Base-by-base conservation (phyloP, 2,888 invertebrate species). In the Augiades crinisus region DNA sequence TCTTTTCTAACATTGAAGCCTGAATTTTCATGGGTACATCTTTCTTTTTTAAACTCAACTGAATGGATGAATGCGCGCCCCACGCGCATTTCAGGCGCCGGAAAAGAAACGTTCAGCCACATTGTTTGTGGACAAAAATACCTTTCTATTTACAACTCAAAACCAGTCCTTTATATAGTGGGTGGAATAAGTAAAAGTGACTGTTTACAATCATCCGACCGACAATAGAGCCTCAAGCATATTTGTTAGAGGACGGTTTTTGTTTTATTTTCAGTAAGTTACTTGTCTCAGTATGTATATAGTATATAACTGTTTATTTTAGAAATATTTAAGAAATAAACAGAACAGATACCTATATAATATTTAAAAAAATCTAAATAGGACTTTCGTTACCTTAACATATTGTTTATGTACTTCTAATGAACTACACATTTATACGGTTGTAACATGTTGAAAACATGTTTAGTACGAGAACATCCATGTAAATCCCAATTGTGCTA, bases 121-220 rank as follows among this genome's bases (percentile, higher is more conserved):
- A 36, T 43, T 41, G 50, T 43, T 50, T 43, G 43, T 36, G 27
- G 49, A 41, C 50, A 30, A 43, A 34, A 50, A 44, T 36, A 50
- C 30, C 24, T 13, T 50, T 43, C 50, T 50, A 37, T 43, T 50
- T 22, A 36, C 21, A 14, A 30, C 19, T 50, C 34, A 41, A 40
- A 40, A 14, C 19, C 13, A 49, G 16, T 17, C 8, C 49, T 41
- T 40, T 40, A 22, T 19, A 47, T 33, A 49, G 24, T 10, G 6
- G 1, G 12, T 24, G 7, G 33, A 41, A 24, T 45, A 47, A 40
- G 40, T 40, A 31, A 49, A 40, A 41, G 47, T 33, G 47, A 40
- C 38, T 47, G 47, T 30, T 47, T 30, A 37, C 17, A 37, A 19
- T 17, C 27, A 13, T 21, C 36, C 16, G 2, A 37, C 7, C 37